Base-by-base conservation (phyloP, 2,113 vertebrate genomes). In the Nipponia nippon region DNA sequence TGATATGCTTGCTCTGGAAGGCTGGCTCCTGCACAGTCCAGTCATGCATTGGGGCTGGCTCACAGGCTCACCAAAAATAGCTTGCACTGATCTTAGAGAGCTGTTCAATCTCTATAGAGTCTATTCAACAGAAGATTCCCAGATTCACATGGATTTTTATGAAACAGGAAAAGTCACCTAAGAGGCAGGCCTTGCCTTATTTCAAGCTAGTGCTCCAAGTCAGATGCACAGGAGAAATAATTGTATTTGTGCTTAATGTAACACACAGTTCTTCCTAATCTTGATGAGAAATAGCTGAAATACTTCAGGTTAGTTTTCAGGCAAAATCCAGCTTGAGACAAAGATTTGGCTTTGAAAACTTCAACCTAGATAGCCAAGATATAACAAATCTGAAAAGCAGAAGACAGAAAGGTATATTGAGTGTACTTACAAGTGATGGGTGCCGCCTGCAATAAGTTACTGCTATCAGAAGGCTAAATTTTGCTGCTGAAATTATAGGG, bases 71-170 rank as follows among this genome's bases (percentile, higher is more conserved):
- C 22, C 63, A 40, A 9, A 30, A 79, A 13, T 3, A 72, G 55
- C 22, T 58, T 49, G 29, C 18, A 8, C 52, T 76, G 18, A 17
- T 83, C 56, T 59, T 17, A 13, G 27, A 53, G 34, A 53, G 46
- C 42, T 50, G 11, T 25, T 88, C 52, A 26, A 0, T 27, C n/a
- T 52, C 32, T 69, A 0, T 2, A 11, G 15, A 32, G 15, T 4
- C 7, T 27, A 26, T 34, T 25, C 34, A 73, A 77, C 20, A 61
- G 29, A 80, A 87, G 63, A 78, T 27, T 49, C 53, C 23, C 44
- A 69, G 12, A 36, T 44, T 67, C 69, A 63, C 47, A 11, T 1
- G 0, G 49, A 10, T 71, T 84, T 87, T 72, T 44, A 16, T 66
- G 21, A 49, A 66, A 38, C 5, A 30, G 23, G n/a, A 78, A 30